Conservation (phyloP, 2,797 vertebrate genomes). For the Crocodylus rhombifer region DNA sequence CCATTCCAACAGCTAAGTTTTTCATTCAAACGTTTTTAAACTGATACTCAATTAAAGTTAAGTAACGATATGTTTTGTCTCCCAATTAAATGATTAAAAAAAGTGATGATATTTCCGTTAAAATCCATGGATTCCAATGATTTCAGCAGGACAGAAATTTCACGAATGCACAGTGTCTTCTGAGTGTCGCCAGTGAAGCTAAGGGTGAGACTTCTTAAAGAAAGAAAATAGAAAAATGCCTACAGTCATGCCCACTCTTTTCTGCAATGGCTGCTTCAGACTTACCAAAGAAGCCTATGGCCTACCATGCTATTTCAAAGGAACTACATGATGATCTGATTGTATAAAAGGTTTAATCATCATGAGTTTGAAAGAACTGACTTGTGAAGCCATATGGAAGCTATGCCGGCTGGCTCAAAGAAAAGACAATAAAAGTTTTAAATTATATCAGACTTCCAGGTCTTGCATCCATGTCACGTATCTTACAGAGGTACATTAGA, state of each 20-base stretch:
- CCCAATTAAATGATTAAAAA: slow-evolving; percentile 49
- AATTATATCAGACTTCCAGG: background rate
- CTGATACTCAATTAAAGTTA: background rate
- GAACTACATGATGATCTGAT: background rate
- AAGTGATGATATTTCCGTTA: slow-evolving; percentile 20
- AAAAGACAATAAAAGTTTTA: background rate
- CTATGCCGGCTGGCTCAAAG: background rate
- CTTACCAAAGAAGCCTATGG: background rate
- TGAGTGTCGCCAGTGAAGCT: background rate
- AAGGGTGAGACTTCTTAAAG: background rate
- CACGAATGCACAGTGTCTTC: background rate
- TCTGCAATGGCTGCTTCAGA: background rate
- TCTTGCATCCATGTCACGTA: background rate
- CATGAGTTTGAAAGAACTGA: background rate
- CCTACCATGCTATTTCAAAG: background rate
- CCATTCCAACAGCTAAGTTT: slow-evolving; percentile 5
- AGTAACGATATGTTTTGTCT: slow-evolving; percentile 34
- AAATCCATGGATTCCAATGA: background rate
- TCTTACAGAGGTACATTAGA: background rate
- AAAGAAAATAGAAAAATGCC: background rate
- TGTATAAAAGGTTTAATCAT: background rate
- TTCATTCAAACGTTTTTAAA: background rate
- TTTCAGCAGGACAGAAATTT: background rate
- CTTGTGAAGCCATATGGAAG: background rate
- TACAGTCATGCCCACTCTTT: background rate